Percentiles rank a stretch among this genome's conserved stretches.
Evolutionary conservation across 2,888 invertebrate species (phyloP).

Genomic region (Sipha maydis): DNA sequence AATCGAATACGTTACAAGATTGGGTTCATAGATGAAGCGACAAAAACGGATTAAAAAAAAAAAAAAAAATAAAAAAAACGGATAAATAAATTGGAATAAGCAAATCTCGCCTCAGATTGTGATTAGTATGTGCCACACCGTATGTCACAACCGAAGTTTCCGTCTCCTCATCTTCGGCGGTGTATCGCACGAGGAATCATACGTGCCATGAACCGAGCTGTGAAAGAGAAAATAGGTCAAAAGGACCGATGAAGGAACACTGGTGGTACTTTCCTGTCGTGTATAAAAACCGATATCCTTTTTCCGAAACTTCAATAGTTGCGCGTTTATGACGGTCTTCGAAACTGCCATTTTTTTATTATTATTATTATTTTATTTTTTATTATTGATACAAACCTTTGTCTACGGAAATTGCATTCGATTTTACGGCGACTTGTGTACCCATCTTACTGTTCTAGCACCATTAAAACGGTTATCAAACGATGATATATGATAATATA

Average conservation of each 20-base stretch:
- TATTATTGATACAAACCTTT: conserved; percentile 3
- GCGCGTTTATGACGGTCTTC: conserved; percentile 4
- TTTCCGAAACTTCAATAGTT: background rate
- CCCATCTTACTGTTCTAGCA: background rate
- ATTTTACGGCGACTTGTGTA: background rate
- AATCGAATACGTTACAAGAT: background rate
- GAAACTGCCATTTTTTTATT: too few relatives aligned
- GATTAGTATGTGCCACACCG: conserved; percentile 22
- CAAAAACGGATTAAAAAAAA: background rate
- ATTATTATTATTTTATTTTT: background rate
- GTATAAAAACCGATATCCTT: conserved; percentile 25
- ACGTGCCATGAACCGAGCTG: conserved; percentile 11
- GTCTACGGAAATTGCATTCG: conserved; percentile 2
- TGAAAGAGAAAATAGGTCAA: background rate
- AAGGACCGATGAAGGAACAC: background rate
- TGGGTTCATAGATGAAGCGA: background rate
- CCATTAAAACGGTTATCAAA: background rate
- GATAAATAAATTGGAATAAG: background rate
- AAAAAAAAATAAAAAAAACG: background rate
- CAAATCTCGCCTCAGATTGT: background rate
- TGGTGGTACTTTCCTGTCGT: background rate
- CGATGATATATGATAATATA: background rate
- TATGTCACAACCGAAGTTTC: background rate
- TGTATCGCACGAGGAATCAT: conserved; percentile 5
- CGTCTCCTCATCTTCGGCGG: background rate